Evolutionary conservation across 2,113 vertebrate genomes (phyloP), one percentile per base, ranked within the genome.

Genomic region (Sylvicapra grimmia): DNA sequence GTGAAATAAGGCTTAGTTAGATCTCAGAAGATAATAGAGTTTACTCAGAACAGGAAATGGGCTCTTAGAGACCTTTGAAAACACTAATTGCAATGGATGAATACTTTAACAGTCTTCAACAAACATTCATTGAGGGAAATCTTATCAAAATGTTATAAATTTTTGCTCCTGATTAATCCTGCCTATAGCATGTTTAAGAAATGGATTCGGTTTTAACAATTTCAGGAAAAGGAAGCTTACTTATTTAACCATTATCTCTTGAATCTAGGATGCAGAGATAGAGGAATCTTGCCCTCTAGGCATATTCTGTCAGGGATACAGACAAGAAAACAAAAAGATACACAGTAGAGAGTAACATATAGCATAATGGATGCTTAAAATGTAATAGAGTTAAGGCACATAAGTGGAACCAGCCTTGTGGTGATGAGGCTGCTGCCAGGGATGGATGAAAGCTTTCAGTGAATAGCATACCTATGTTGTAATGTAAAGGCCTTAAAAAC

Each of bases 111-210:
- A 90, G 51, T 80, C 95, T 93, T 86, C 86, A 90, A 54, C 49
- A 95, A 93, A 90, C 86, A 93, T 33, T 93, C 63, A 90, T 54
- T 95, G 80, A 97, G 59, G 53, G 23, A 86, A 68, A 86, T 93
- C 68, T 82, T 90, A 86, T 82, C 94, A 86, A 80, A 86, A 90
- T 95, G 89, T 21, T 80, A 68, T n/a, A 86, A 59, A 85, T 4
- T 79, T 86, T 95, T 95, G 29, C 36, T 49, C 33, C 61, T 63
- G 51, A 36, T 88, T 87, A 90, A 90, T 61, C 23, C 44, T 63
- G 10, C 54, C 53, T 75, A 33, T 2, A 61, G 12, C 31, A 54
- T 77, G 23, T 83, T 87, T 63, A 91, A 77, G 82, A 84, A 94
- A 79, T 79, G 54, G 54, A n/a, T 87, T 56, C 4, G 12, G 33